Evolutionary conservation across 2,113 vertebrate genomes (phyloP).

Genomic region (Lepus americanus): DNA sequence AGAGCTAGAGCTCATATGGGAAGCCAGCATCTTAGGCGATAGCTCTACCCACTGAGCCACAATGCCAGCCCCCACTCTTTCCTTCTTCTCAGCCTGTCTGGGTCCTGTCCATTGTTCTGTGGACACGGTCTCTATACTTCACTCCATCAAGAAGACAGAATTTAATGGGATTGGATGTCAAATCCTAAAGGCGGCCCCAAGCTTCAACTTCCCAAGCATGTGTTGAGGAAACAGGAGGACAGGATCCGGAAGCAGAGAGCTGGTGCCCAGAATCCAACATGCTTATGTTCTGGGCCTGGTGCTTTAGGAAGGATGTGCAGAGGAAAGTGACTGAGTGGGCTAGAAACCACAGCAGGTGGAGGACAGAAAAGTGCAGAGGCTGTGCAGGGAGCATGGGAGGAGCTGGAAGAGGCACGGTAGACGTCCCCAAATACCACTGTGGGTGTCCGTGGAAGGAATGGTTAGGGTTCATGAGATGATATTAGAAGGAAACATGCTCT

Average conservation of each 20-base stretch:
- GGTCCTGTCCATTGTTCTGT: too few species aligned
- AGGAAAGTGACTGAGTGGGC: too few species aligned
- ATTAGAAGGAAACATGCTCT: not conserved
- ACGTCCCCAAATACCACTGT: not conserved
- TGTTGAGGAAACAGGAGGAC: not conserved
- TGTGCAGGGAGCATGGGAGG: not conserved
- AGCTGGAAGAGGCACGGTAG: not conserved
- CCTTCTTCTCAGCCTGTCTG: not conserved
- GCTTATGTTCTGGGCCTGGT: not conserved
- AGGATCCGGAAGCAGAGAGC: not conserved
- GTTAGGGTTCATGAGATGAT: accelerated
- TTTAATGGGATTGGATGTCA: not conserved
- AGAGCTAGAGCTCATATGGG: too few species aligned
- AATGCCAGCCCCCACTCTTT: too few species aligned
- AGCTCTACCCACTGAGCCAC: too few species aligned
- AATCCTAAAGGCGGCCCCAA: accelerated
- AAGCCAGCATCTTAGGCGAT: too few species aligned
- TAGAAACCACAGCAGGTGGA: not conserved
- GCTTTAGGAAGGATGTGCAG: not conserved
- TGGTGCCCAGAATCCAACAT: too few species aligned
- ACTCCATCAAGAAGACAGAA: not conserved
- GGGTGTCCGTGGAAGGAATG: not conserved
- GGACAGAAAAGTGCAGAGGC: not conserved
- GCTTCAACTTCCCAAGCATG: not conserved
- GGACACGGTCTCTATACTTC: not conserved